Evolutionary conservation across 2,797 vertebrate species (phyloP).

Genomic region (Alcedo quadribrachys): DNA sequence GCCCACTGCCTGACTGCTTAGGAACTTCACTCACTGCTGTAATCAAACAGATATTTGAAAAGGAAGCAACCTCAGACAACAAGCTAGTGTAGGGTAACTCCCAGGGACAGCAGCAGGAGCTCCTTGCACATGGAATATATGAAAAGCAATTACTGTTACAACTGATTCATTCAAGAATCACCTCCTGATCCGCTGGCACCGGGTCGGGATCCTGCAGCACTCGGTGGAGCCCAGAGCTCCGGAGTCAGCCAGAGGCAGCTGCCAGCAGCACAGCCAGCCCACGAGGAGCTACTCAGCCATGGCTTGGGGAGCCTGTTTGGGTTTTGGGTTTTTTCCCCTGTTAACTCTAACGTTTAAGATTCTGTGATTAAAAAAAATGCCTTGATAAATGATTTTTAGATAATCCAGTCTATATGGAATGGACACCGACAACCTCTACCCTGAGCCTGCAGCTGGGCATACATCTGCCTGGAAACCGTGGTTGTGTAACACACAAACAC

Average conservation of each 20-base stretch:
- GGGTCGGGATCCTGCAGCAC: rapidly evolving
- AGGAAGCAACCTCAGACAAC: not conserved
- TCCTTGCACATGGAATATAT: rapidly evolving
- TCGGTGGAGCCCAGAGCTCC: not conserved
- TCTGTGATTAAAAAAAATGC: not conserved
- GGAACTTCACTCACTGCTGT: not conserved
- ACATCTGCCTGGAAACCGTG: not conserved
- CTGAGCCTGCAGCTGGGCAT: not conserved
- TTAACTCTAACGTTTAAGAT: not conserved
- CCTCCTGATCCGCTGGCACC: rapidly evolving
- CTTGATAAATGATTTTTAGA: not conserved
- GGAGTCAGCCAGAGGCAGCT: no score
- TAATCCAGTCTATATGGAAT: rapidly evolving
- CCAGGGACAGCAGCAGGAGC: not conserved
- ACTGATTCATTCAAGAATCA: not conserved
- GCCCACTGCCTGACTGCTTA: not conserved
- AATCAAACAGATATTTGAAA: not conserved
- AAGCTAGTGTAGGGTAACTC: not conserved
- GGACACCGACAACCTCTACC: not conserved
- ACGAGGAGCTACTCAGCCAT: rapidly evolving
- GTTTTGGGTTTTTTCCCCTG: no score
- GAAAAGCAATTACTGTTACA: not conserved
- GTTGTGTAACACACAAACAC: not conserved
- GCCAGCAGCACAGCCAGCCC: rapidly evolving
- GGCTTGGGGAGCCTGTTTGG: no score